A percentile compares a stretch with the other conserved stretches of the same genome.
phyloP scores from a whole-genome alignment of 2,113 vertebrate species.

The Oenanthe oenanthe region DNA sequence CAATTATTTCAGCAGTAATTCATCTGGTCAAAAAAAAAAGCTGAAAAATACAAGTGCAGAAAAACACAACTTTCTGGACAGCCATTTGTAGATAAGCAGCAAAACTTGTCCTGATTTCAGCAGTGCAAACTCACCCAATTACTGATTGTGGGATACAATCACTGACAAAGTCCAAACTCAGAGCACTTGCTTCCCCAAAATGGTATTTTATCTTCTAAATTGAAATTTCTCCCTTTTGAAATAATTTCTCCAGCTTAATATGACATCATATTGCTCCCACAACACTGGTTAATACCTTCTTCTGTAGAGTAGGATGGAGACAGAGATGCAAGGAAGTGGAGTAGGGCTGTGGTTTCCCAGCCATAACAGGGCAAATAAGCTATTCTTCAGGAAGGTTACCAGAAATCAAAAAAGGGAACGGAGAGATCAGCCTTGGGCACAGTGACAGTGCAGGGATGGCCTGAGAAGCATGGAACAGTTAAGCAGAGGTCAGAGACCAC shows the following conservation, averaged over 20 bases:
- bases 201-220: not conserved
- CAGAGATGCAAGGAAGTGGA: not conserved
- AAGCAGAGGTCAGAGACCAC: not conserved
- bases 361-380: not conserved
- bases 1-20: not conserved
- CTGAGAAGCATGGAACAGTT: not conserved
- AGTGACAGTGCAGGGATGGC: not conserved
- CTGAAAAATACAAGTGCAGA: not conserved
- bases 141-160: not conserved
- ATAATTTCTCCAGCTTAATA: not conserved
- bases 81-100: not conserved
- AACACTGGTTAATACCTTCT: not conserved
- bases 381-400: not conserved
- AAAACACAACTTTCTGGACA: not conserved
- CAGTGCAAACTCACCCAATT: not conserved
- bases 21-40: not conserved
- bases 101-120: not conserved
- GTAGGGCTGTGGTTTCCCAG: not conserved
- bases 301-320: not conserved
- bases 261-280: rapidly evolving
- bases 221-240: not conserved
- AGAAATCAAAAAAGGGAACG: not conserved
- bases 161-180: not conserved
- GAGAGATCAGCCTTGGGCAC: not conserved
- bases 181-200: not conserved